Conservation (phyloP, 2,888 invertebrate species). For the Mimumesa dahlbomi region DNA sequence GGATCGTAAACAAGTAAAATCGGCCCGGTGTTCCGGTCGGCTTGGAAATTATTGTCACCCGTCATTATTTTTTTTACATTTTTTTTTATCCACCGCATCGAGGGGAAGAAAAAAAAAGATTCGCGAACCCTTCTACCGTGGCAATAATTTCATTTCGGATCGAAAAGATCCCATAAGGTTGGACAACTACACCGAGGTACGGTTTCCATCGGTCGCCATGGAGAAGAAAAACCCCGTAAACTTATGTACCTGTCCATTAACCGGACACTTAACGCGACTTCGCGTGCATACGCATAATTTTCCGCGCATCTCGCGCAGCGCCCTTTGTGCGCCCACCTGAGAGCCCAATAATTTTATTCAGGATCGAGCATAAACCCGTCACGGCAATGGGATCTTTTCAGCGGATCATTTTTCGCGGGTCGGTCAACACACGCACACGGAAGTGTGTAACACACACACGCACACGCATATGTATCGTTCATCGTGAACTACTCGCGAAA, state of each 20-base stretch:
- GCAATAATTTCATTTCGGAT: constrained; percentile 56
- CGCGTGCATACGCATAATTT: constrained; percentile 55
- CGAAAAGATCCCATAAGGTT: constrained; percentile 24
- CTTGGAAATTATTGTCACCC: constrained; percentile 31
- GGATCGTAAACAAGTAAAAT: background rate
- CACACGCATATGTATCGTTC: too few relatives aligned
- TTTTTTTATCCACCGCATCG: too few relatives aligned
- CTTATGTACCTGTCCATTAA: constrained; percentile 65
- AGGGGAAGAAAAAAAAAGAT: too few relatives aligned
- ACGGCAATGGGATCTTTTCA: constrained; percentile 30
- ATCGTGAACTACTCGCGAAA: too few relatives aligned
- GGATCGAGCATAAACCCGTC: constrained; percentile 44
- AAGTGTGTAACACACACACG: too few relatives aligned
- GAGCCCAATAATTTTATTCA: constrained; percentile 59
- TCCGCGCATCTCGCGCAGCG: constrained; percentile 34
- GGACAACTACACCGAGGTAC: background rate
- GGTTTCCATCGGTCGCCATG: background rate
- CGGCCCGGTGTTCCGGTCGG: background rate
- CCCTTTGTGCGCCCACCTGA: constrained; percentile 36
- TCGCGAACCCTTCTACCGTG: constrained; percentile 8
- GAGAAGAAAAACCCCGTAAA: constrained; percentile 26
- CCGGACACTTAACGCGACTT: constrained; percentile 54
- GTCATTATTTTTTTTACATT: too few relatives aligned
- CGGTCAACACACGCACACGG: too few relatives aligned
- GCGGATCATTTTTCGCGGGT: constrained; percentile 5